Conservation (phyloP, 53 echinoderm and acorn worm genomes). For the Luidia sarsii region DNA sequence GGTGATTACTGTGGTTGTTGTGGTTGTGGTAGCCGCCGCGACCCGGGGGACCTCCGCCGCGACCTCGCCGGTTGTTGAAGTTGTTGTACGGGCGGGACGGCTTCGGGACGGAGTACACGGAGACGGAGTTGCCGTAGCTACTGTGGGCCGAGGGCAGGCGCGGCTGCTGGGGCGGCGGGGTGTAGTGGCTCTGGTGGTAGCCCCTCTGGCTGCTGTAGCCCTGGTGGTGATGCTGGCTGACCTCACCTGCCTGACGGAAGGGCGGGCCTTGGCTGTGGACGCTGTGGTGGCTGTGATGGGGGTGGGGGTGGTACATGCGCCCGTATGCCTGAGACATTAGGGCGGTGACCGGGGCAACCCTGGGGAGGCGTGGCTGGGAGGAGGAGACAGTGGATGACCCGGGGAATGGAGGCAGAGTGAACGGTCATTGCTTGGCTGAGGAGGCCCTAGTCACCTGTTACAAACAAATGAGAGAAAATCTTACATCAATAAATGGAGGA, state of each 20-base stretch:
- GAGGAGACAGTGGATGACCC: conserved; percentile 39
- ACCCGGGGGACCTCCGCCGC: conserved; percentile 18
- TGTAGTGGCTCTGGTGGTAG: conserved; percentile 58
- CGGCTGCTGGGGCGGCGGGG: conserved; percentile 6
- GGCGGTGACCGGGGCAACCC: conserved; percentile 3
- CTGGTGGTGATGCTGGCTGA: conserved; percentile 8
- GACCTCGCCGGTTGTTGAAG: conserved; percentile 43
- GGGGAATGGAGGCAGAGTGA: conserved; percentile 38
- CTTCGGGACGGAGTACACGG: conserved; percentile 54
- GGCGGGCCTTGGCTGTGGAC: conserved; percentile 21
- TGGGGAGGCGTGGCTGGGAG: conserved; percentile 9
- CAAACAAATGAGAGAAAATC: neutral
- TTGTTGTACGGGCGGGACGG: conserved; percentile 40
- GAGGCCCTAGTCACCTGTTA: conserved; percentile 21
- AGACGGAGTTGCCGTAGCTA: conserved; percentile 50
- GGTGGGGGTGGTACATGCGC: conserved; percentile 81
- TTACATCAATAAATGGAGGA: too few species aligned
- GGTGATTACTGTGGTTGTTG: conserved; percentile 15
- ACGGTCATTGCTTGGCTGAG: conserved; percentile 51
- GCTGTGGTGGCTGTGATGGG: conserved; percentile 47
- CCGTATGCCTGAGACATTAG: conserved; percentile 91
- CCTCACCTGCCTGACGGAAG: conserved; percentile 38
- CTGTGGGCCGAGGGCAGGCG: conserved; percentile 17
- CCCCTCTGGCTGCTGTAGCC: conserved; percentile 17
- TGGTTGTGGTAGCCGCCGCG: conserved; percentile 24